A percentile compares a stretch with the other conserved stretches of the same genome.
phyloP scores from a whole-genome alignment of 2,113 vertebrate species.

The Tonatia bakeri region DNA sequence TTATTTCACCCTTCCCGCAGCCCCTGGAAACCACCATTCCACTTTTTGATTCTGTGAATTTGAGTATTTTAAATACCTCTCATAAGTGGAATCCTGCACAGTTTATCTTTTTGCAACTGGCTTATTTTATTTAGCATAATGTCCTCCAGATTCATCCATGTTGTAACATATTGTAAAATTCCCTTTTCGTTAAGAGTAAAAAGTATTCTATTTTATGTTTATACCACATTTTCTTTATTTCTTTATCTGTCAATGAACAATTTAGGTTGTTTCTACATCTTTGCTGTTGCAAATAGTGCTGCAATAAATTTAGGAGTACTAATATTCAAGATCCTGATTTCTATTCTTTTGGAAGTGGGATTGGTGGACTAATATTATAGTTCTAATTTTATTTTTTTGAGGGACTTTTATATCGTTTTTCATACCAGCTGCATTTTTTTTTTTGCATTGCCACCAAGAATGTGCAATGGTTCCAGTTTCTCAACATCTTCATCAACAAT shows the following conservation, averaged over 20 bases:
- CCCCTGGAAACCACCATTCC: background rate
- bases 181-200: background rate
- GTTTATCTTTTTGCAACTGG: background rate
- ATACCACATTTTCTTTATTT: background rate
- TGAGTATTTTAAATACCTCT: background rate
- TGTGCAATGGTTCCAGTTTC: background rate
- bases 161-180: background rate
- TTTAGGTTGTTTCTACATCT: background rate
- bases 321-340: background rate
- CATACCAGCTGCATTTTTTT: background rate
- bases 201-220: background rate
- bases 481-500: background rate
- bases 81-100: background rate
- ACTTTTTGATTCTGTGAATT: background rate
- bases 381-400: background rate
- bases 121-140: background rate
- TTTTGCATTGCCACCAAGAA: background rate
- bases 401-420: background rate
- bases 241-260: background rate
- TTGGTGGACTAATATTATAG: background rate
- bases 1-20: background rate
- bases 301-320: background rate
- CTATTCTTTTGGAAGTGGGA: background rate
- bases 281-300: background rate
- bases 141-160: background rate